Evolutionary conservation across 1,140 invertebrate species (phyloP), one percentile per base, ranked within the genome.

Genomic region (Lucilia cuprina): DNA sequence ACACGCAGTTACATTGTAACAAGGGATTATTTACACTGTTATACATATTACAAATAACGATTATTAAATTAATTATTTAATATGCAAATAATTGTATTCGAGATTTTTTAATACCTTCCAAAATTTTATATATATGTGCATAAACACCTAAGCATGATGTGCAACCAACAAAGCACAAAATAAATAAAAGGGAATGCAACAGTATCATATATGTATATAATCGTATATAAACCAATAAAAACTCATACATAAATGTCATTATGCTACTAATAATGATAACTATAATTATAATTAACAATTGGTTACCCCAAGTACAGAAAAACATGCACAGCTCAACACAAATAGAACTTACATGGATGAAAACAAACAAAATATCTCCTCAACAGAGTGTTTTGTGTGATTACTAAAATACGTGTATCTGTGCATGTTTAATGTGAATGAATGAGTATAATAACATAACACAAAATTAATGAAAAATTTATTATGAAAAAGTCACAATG

Each of bases 241-340:
- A 41, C 41, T 41, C 10, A 60, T 60, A 60, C 2, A 60, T 3
- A 17, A 60, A 21, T 25, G 21, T 9, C 21, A 70, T 70, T 70
- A 70, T 21, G 19, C 65, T 10, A 21, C 65, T 70, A 70, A 70
- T 70, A 70, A 70, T 70, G 65, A 70, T 70, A 70, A 19, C n/a
- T 65, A 65, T 65, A 49, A 55, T 55, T 55, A n/a, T 55, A 70
- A 70, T 70, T 70, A 70, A 70, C 65, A 70, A 70, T 70, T 70
- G 25, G 65, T 70, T 70, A 70, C 65, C 60, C 65, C 65, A 70
- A 70, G 21, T 19, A 21, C 65, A 70, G 8, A 55, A 41, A 41
- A 12, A 55, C 17, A 55, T 55, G 12, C 12, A 21, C 65, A 70
- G 65, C 19, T 21, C 7, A 70, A 70, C n/a, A 70, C 19, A 70